phyloP scores from a whole-genome alignment of 2,888 invertebrate species.

The Drepanosiphum platanoidis region DNA sequence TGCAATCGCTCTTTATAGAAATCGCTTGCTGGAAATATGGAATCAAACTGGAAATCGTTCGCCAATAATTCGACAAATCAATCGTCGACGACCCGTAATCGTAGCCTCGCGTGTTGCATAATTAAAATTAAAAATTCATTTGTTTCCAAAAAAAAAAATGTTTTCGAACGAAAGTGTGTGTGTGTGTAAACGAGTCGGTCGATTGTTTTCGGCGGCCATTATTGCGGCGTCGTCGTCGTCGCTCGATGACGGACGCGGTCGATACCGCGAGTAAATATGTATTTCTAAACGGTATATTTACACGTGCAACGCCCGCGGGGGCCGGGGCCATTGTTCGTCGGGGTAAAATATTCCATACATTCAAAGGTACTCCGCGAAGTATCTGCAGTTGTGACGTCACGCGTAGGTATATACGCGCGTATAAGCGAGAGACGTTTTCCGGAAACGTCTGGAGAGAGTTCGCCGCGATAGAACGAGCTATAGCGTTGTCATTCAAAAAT shows the following conservation, averaged over 20 bases:
- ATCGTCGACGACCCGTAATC: too few relatives aligned
- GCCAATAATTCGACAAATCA: too few relatives aligned
- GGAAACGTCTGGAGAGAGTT: not conserved
- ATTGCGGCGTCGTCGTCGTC: too few relatives aligned
- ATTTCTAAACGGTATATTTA: not conserved
- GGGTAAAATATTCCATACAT: not conserved
- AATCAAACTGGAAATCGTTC: too few relatives aligned
- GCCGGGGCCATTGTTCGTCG: too few relatives aligned
- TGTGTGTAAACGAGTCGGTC: not conserved
- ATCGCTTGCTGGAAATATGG: too few relatives aligned
- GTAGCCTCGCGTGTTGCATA: too few relatives aligned
- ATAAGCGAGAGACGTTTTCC: not conserved
- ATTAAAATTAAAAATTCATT: too few relatives aligned
- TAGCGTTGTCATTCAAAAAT: too few relatives aligned
- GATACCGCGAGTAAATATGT: not conserved
- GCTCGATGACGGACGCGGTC: not conserved
- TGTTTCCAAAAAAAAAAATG: not conserved
- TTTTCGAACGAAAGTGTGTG: not conserved
- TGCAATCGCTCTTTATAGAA: too few relatives aligned
- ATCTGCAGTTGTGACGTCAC: not conserved
- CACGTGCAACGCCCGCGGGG: not conserved
- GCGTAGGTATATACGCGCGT: too few relatives aligned
- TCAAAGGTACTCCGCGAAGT: not conserved
- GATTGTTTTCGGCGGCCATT: not conserved
- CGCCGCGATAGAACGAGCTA: not conserved